A percentile compares a stretch with the other conserved stretches of the same genome.
Conservation (phyloP, 1,140 invertebrate species). For the Ooceraea biroi region DNA sequence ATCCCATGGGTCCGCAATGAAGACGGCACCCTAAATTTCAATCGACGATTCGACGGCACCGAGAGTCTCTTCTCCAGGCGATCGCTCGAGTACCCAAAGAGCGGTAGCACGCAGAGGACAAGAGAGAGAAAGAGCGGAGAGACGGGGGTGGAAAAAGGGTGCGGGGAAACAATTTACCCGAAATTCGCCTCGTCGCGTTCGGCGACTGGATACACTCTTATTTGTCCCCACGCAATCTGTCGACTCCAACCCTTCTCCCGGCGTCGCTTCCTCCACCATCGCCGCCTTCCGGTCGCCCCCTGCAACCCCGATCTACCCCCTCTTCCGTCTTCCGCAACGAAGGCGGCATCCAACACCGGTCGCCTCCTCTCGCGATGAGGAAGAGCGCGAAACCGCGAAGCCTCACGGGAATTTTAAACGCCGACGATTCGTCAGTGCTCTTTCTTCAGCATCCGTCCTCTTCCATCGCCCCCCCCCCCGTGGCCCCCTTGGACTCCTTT, state of each 20-base stretch:
- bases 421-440: conserved; percentile 79
- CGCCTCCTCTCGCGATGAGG: conserved; percentile 43
- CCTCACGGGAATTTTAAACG: conserved; percentile 84
- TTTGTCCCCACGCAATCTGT: conserved; percentile 84
- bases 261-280: conserved; percentile 64
- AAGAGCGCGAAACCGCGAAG: conserved; percentile 71
- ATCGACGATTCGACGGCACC: conserved; percentile 74
- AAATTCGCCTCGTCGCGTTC: conserved; percentile 83
- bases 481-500: background rate
- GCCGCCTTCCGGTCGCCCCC: conserved; percentile 63
- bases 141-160: conserved; percentile 54
- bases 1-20: conserved; percentile 16
- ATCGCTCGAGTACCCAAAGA: conserved; percentile 68
- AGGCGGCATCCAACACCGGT: conserved; percentile 15
- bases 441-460: conserved; percentile 64
- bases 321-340: conserved; percentile 46
- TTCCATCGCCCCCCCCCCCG: background rate
- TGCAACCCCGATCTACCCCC: conserved; percentile 66
- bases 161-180: conserved; percentile 82
- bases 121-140: background rate
- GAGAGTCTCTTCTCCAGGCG: conserved; percentile 74
- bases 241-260: conserved; percentile 76
- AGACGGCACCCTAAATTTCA: conserved; percentile 72
- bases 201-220: conserved; percentile 83
- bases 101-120: conserved; percentile 52